phyloP scores from a whole-genome alignment of 2,797 vertebrate species.

The Sciurus carolinensis region DNA sequence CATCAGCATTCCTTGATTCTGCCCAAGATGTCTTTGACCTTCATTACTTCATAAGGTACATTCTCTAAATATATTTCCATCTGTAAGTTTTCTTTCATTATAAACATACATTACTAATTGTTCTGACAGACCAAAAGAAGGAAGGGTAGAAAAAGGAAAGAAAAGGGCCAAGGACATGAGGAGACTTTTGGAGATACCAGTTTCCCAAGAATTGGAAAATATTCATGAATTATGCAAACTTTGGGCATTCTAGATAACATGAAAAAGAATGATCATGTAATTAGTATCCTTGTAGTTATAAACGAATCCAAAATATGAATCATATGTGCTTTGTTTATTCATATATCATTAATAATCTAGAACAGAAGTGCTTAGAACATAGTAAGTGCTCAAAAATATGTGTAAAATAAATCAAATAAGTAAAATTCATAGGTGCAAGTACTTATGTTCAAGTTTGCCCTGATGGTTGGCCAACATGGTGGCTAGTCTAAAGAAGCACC shows the following conservation, averaged over 20 bases:
- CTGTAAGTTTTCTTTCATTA: slow-evolving; percentile 49
- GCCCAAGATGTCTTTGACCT: neutral
- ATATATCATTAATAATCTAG: neutral
- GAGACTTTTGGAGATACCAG: neutral
- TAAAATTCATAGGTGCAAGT: neutral
- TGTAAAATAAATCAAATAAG: slow-evolving; percentile 37
- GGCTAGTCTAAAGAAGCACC: neutral
- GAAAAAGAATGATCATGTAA: neutral
- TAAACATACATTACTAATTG: slow-evolving; percentile 5
- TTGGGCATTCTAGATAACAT: neutral
- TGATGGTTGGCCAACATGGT: neutral
- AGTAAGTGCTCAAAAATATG: slow-evolving; percentile 32
- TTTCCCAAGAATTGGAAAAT: slow-evolving; percentile 40
- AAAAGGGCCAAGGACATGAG: neutral
- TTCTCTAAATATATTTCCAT: neutral
- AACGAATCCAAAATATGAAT: neutral
- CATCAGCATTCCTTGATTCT: neutral
- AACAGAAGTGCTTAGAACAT: neutral
- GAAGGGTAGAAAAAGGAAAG: neutral
- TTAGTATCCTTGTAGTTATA: neutral
- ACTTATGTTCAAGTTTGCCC: neutral
- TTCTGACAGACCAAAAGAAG: neutral
- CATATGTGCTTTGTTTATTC: neutral
- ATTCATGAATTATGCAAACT: neutral
- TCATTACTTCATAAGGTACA: neutral